These are phyloP conservation scores for Abscondita cerata DNA, from an alignment of 2,888 invertebrate species.

Conservation along the genomic window DNA sequence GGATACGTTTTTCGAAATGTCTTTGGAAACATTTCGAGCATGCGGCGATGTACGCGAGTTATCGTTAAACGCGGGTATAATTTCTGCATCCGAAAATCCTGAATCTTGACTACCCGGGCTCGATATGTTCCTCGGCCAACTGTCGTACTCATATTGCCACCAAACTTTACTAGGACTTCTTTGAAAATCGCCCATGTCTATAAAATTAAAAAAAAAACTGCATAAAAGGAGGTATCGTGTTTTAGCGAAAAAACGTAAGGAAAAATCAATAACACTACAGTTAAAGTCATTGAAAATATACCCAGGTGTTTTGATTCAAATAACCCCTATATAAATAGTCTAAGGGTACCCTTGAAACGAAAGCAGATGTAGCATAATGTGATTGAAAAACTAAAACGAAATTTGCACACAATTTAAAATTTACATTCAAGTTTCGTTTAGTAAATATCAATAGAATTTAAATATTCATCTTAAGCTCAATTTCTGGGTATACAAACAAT, in stretches of 20 bases:
- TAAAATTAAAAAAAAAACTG: not conserved
- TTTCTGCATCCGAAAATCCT: conserved; percentile 81
- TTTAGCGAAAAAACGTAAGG: not conserved
- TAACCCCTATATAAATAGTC: conserved; percentile 17
- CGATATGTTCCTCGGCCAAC: conserved; percentile 61
- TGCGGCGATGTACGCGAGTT: conserved; percentile 9
- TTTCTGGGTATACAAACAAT: too few relatives aligned
- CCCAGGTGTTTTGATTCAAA: conserved; percentile 14
- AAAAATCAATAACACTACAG: not conserved
- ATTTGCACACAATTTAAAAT: too few relatives aligned
- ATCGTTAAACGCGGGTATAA: conserved; percentile 60
- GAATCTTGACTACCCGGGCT: conserved; percentile 82
- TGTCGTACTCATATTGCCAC: conserved; percentile 61
- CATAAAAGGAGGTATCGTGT: not conserved
- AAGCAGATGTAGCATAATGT: not conserved
- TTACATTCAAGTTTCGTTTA: too few relatives aligned
- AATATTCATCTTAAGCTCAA: too few relatives aligned
- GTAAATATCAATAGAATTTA: too few relatives aligned
- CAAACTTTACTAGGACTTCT: conserved; percentile 72
- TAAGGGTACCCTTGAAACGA: conserved; percentile 11
- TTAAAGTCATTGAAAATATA: not conserved
- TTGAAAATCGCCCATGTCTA: conserved; percentile 69
- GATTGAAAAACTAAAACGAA: too few relatives aligned
- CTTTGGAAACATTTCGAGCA: conserved; percentile 40
- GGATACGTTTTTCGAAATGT: conserved; percentile 49